Evolutionary conservation across 2,113 vertebrate species (phyloP).

Genomic region (Ramphastos sulfuratus): DNA sequence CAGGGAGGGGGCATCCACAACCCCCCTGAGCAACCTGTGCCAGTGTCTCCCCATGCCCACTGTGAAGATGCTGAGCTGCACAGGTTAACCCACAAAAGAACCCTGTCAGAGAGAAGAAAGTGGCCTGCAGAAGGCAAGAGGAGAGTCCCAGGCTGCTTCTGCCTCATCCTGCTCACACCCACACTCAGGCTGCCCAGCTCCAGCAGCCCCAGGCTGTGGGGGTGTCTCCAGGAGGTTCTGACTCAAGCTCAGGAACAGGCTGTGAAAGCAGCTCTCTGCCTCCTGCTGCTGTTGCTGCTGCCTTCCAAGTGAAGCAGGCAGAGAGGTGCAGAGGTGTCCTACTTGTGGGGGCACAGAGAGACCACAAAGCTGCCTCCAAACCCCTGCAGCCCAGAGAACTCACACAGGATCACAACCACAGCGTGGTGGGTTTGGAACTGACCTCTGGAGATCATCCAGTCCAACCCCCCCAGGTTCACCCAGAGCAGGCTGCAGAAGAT

Average conservation of each 20-base stretch:
- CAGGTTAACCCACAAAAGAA: not conserved
- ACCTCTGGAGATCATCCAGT: no score
- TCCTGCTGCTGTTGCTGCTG: not conserved
- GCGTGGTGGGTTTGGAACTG: no score
- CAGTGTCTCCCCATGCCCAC: no score
- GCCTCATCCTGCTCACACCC: not conserved
- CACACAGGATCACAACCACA: not conserved
- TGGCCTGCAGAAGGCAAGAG: no score
- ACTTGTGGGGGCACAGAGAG: slow-evolving; percentile 9
- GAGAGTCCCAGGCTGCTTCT: no score
- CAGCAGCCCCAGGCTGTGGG: slow-evolving; percentile 19
- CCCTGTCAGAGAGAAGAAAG: not conserved
- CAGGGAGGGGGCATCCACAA: no score
- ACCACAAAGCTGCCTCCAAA: not conserved
- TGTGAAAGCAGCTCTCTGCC: not conserved
- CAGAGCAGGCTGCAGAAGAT: no score
- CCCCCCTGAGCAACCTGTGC: no score
- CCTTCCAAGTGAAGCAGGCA: not conserved
- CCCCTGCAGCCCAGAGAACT: not conserved
- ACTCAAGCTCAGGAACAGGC: slow-evolving; percentile 33
- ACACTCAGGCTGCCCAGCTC: not conserved
- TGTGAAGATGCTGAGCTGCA: not conserved
- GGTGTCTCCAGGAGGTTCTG: slow-evolving; percentile 14
- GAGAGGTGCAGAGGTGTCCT: not conserved
- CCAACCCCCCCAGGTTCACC: no score